Evolutionary conservation across 2,888 invertebrate genomes (phyloP), one percentile per base, ranked within the genome.

Genomic region (Netelia inedita): DNA sequence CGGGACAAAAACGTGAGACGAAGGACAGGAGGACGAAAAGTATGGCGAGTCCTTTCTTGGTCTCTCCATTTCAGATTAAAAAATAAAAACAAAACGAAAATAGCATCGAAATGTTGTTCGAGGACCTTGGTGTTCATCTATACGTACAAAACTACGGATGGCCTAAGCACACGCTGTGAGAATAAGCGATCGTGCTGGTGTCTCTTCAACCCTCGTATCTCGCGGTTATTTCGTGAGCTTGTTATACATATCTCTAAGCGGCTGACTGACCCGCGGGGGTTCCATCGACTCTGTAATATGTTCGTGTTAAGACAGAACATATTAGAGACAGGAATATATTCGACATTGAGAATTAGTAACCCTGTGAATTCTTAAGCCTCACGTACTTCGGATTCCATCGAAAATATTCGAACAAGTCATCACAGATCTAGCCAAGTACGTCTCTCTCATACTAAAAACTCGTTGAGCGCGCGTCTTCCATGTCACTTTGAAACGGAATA

Each of bases 151-250:
- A 53, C 65, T 79, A 43, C 41, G 75, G 46, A 82, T 68, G 66
- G 79, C 14, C 63, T 55, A 68, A 79, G 19, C 73, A 75, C 85
- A 82, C 82, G 85, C 85, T 85, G 85, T 75, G 85, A 85, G 85
- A 85, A 85, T 85, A 85, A 85, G 68, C 82, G 82, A 82, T 79
- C 85, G 82, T 73, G 73, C 78, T 61, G 50, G 21, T 71, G 21
- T 50, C 65, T 66, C 55, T 74, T 79, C 79, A 79, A 82, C 79
- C 81, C 74, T 66, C 21, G 53, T 71, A 28, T 21, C 10, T 5
- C 23, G 16, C 43, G 61, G 21, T 68, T 43, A 59, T 63, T 78
- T 71, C 71, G 41, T 72, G 23, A 21, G 61, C 43, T 55, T 14
- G 16, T 55, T 53, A 23, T 68, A 57, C 46, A 14, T 75, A 79